Conservation (phyloP, 2,113 vertebrate genomes). For the Sapajus apella region DNA sequence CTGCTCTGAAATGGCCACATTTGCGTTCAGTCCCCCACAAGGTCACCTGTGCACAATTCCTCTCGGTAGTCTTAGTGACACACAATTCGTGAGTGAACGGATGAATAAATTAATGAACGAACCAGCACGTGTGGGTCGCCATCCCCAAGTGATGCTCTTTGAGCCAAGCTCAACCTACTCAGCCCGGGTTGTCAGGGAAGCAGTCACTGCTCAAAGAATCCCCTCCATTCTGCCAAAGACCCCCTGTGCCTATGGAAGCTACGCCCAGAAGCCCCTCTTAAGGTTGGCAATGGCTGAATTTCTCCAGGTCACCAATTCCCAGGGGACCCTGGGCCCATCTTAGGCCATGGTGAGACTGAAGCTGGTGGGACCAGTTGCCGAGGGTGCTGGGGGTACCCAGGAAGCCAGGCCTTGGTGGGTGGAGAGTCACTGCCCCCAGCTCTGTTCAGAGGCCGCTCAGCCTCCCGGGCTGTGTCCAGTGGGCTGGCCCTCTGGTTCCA, state of each 20-base stretch:
- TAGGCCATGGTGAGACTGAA: no score
- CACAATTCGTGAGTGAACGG: not conserved
- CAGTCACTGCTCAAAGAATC: no score
- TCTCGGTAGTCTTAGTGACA: not conserved
- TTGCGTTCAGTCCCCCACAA: not conserved
- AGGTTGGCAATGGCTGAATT: not conserved
- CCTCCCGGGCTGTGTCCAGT: not conserved
- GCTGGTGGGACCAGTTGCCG: no score
- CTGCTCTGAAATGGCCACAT: not conserved
- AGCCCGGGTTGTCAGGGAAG: not conserved
- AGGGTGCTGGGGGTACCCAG: no score
- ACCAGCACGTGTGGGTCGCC: not conserved
- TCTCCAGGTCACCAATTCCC: not conserved
- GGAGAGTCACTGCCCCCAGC: no score
- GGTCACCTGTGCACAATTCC: rapidly evolving
- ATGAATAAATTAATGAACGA: not conserved
- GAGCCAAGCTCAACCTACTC: not conserved
- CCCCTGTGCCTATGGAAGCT: no score
- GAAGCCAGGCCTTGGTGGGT: no score
- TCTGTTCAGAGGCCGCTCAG: no score
- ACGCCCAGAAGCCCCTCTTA: not conserved
- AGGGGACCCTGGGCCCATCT: no score
- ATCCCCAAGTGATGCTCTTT: not conserved
- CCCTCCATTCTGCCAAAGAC: not conserved
- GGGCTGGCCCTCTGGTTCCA: not conserved